Conservation (phyloP, 2,113 vertebrate genomes). For the Neodontobutis hainanensis region DNA sequence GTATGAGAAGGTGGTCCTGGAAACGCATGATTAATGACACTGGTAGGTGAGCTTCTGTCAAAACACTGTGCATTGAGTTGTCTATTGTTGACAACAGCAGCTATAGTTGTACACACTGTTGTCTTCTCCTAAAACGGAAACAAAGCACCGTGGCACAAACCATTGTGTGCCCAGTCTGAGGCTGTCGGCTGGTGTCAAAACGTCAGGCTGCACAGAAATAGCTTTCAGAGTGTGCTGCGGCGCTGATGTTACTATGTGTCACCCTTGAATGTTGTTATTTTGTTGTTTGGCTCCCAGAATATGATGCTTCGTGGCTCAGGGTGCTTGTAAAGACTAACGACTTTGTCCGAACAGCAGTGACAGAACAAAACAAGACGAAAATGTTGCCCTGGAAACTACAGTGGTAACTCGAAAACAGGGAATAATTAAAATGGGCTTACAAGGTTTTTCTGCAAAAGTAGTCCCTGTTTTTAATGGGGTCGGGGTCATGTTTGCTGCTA, state of each 20-base stretch:
- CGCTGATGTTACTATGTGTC: neutral
- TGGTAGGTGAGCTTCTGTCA: no score
- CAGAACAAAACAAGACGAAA: neutral
- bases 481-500: neutral
- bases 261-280: neutral
- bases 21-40: no score
- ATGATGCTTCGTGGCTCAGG: neutral
- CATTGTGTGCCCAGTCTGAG: neutral
- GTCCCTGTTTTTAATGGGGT: neutral
- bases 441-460: no score
- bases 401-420: neutral
- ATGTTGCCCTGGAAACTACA: neutral
- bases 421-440: neutral
- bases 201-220: neutral
- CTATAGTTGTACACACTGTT: neutral
- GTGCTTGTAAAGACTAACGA: slow-evolving; percentile 2
- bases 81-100: neutral
- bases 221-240: neutral
- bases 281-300: neutral
- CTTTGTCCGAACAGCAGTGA: neutral
- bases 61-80: neutral
- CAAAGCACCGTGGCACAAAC: neutral
- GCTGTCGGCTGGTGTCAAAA: neutral
- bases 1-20: neutral
- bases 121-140: neutral